Conservation (phyloP, 1,140 invertebrate genomes). For the Drosophila ananassae region DNA sequence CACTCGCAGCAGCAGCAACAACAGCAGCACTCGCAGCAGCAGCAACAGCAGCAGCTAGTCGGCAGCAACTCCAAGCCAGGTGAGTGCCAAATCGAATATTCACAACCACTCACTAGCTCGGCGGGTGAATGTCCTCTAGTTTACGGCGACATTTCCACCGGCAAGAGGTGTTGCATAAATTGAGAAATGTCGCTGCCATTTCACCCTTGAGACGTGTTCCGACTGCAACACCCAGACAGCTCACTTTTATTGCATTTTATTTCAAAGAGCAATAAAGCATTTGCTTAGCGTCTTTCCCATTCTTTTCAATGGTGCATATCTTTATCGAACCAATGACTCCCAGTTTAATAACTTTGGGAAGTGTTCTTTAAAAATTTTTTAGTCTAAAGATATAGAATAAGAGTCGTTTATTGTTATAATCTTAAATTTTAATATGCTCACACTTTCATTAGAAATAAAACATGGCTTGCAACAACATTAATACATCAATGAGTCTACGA, state of each 20-base stretch:
- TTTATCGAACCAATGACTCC: neutral
- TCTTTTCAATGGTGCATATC: neutral
- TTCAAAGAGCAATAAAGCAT: neutral
- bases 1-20: conserved; percentile 67
- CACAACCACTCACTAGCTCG: neutral
- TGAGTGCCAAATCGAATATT: conserved; percentile 48
- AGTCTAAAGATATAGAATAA: no score
- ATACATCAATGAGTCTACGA: no score
- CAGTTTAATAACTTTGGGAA: neutral
- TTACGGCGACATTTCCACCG: conserved; percentile 18
- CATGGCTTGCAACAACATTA: no score
- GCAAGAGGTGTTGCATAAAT: conserved; percentile 46
- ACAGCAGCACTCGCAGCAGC: conserved; percentile 65
- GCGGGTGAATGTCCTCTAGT: conserved; percentile 32
- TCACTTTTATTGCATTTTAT: neutral
- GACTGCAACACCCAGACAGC: conserved; percentile 12
- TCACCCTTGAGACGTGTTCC: conserved; percentile 31
- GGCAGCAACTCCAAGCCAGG: conserved; percentile 78
- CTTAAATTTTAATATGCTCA: no score
- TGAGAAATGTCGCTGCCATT: conserved; percentile 37
- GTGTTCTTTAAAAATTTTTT: neutral
- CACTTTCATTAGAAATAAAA: no score
- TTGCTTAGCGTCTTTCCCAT: neutral
- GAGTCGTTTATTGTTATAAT: no score
- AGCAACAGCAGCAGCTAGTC: conserved; percentile 63